These are phyloP conservation scores for Drepana falcataria DNA, from an alignment of 2,888 invertebrate genomes.

Conservation along the genomic window DNA sequence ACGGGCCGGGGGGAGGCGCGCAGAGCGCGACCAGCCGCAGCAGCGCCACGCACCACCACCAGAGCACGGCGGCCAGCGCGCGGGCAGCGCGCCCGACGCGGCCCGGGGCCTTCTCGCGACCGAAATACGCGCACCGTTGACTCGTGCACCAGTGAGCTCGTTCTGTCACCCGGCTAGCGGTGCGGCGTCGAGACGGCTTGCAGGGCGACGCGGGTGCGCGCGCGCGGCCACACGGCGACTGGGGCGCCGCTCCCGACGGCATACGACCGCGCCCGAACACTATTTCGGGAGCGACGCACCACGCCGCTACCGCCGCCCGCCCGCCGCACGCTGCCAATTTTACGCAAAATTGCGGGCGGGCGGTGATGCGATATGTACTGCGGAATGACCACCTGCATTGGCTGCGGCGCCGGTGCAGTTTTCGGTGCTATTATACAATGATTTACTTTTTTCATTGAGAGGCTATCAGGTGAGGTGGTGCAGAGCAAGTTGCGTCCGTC, in stretches of 20 bases:
- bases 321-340: conserved; percentile 76
- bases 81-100: conserved; percentile 72
- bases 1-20: conserved; percentile 71
- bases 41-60: conserved; percentile 77
- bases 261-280: conserved; percentile 76
- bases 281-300: conserved; percentile 77
- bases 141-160: conserved; percentile 55
- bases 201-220: conserved; percentile 73
- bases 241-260: conserved; percentile 68
- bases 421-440: conserved; percentile 34
- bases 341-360: conserved; percentile 79
- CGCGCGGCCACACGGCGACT: conserved; percentile 77
- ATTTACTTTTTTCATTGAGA: conserved; percentile 46
- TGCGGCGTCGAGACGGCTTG: conserved; percentile 56
- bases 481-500: conserved; percentile 19
- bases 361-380: conserved; percentile 76
- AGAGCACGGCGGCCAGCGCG: conserved; percentile 77
- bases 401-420: conserved; percentile 28
- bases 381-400: conserved; percentile 55
- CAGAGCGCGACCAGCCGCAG: conserved; percentile 75
- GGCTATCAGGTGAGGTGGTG: conserved; percentile 25
- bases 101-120: conserved; percentile 71
- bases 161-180: conserved; percentile 54
- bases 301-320: conserved; percentile 70
- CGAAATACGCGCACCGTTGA: conserved; percentile 72